phyloP scores from a whole-genome alignment of 2,888 invertebrate genomes.

The Erebia epiphron region DNA sequence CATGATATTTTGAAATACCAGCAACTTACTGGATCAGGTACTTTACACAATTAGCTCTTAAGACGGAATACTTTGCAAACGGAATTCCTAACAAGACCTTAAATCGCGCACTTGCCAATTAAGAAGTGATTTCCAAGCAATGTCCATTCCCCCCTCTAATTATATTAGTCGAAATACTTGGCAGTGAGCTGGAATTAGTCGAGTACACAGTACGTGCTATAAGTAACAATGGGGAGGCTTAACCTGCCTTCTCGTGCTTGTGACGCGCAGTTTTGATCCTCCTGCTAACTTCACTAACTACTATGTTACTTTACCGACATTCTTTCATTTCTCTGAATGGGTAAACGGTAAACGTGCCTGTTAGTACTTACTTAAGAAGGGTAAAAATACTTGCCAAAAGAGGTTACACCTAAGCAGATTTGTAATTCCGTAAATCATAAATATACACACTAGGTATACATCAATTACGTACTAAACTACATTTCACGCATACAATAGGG shows the following conservation, averaged over 20 bases:
- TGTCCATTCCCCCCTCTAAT: slow-evolving; percentile 20
- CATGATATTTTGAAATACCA: no score
- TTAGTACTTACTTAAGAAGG: no score
- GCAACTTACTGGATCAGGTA: not conserved
- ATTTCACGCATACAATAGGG: no score
- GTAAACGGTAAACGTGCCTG: no score
- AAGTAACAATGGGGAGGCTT: not conserved
- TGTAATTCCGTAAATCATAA: no score
- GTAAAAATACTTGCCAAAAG: no score
- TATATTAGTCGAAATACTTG: slow-evolving; percentile 32
- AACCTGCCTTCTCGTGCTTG: not conserved
- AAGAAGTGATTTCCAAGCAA: slow-evolving; percentile 13
- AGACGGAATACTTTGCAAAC: slow-evolving; percentile 3
- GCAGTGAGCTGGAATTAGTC: slow-evolving; percentile 34
- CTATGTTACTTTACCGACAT: no score
- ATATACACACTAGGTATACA: no score
- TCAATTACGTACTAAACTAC: no score
- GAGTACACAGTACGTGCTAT: slow-evolving; percentile 14
- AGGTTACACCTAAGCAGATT: no score
- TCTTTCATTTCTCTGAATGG: no score
- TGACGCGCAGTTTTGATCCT: not conserved
- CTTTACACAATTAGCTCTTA: not conserved
- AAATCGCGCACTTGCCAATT: slow-evolving; percentile 15
- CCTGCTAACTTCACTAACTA: no score
- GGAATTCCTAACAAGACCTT: not conserved